Evolutionary conservation across 53 echinoderm and acorn worm genomes (phyloP).

Genomic region (Temnopleurus reevesii): DNA sequence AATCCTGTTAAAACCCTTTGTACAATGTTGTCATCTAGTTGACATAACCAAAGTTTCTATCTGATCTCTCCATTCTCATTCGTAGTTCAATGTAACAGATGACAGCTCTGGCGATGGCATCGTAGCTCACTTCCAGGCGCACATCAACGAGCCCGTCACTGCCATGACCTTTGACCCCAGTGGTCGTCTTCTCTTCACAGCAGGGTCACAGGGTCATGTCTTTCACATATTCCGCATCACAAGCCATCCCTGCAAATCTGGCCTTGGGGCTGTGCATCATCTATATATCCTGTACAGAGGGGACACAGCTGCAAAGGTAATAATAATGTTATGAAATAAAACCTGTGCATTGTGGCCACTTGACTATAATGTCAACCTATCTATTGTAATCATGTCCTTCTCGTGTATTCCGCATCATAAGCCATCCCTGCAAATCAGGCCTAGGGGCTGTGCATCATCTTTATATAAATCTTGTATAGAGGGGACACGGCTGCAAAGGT

Average conservation of each 20-base stretch:
- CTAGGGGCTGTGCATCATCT: background rate
- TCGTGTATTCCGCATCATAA: constrained; percentile 88
- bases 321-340: background rate
- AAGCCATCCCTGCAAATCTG: constrained; percentile 82
- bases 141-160: constrained; percentile 86
- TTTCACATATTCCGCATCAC: constrained; percentile 94
- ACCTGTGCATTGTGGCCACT: no score
- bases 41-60: no score
- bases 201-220: constrained; percentile 87
- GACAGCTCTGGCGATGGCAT: constrained; percentile 79
- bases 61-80: no score
- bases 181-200: constrained; percentile 87
- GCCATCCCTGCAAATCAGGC: constrained; percentile 62
- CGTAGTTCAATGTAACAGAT: constrained; percentile 84
- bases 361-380: no score
- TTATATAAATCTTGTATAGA: no score
- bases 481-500: no score
- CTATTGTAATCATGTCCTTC: constrained; percentile 89
- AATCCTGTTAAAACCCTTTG: no score
- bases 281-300: constrained; percentile 90
- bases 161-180: constrained; percentile 93
- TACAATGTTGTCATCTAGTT: no score
- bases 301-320: constrained; percentile 95
- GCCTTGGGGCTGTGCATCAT: constrained; percentile 90
- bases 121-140: constrained; percentile 92